Conservation (phyloP, 2,113 vertebrate genomes). For the Nansenia antarctica region DNA sequence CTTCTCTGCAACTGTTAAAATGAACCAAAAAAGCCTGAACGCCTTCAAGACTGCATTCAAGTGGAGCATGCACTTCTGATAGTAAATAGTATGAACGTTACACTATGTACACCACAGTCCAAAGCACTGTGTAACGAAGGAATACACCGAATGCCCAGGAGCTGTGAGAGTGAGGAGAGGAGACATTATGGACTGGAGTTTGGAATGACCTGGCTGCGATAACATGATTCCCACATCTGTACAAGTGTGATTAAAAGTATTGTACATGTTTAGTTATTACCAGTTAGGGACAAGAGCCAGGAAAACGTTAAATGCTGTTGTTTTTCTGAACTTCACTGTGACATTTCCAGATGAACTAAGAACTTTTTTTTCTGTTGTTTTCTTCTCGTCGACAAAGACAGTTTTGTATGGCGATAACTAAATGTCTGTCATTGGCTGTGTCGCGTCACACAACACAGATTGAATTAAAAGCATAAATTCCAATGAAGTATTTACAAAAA, state of each 20-base stretch:
- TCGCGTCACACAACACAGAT: slow-evolving; percentile 1
- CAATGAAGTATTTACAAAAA: slow-evolving; percentile 35
- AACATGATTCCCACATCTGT: neutral
- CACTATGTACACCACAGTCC: neutral
- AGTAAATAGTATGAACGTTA: slow-evolving; percentile 15
- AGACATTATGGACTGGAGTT: neutral
- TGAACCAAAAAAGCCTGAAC: too few species aligned
- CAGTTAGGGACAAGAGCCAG: neutral
- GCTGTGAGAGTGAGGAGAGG: neutral
- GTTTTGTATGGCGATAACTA: too few species aligned
- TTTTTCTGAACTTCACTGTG: neutral
- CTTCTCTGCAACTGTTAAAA: too few species aligned
- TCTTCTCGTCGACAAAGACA: neutral
- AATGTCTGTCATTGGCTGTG: neutral
- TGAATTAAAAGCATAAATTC: slow-evolving; percentile 41
- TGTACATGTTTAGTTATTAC: neutral
- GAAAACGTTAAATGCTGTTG: neutral
- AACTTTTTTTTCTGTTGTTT: too few species aligned
- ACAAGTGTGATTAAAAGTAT: neutral
- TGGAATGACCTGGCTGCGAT: too few species aligned
- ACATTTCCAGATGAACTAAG: neutral
- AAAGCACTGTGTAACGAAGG: slow-evolving; percentile 9
- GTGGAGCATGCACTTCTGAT: too few species aligned
- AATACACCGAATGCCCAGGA: slow-evolving; percentile 11
- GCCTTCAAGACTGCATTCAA: too few species aligned